Base-by-base conservation (phyloP, 1,140 invertebrate species). In the Brachionus manjavacas region DNA sequence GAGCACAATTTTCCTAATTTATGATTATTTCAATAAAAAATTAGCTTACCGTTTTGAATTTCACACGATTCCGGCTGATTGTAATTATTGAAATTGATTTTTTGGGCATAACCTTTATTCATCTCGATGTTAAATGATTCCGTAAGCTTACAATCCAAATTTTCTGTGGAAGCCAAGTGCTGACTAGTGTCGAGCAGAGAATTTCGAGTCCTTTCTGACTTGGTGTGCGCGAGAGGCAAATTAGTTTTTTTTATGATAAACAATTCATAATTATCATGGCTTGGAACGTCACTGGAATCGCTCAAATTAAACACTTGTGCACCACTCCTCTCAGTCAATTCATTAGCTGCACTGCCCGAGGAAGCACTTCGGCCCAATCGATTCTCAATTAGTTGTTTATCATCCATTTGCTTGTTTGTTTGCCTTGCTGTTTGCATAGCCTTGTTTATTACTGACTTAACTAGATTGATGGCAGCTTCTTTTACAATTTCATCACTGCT, bases 11-110 rank as follows among this genome's bases (percentile, higher is more conserved):
- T 72, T 43, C n/a, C 39, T 72, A 72, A 72, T 20, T 72, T 72
- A 72, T 72, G 68, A 39, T 72, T 72, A 72, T 72, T 72, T 16
- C 14, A 35, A 35, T 7, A 35, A 41, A 41, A 72, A 72, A 72
- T 39, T 41, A 72, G 31, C 68, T 72, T 72, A 72, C 68, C 68
- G 68, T 72, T 72, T 72, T 72, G 68, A 72, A 72, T 72, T 72
- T 72, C 68, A 72, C 35, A 9, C 16, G 9, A 28, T 3, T 23
- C 68, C 68, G 68, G 12, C 35, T 72, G 68, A 72, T 41, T 31
- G 31, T n/a, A 41, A 41, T 72, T 23, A 41, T 72, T 72, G 20
- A 39, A 72, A n/a, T 70, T 70, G n/a, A 35, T 35, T 16, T 41
- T 41, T 39, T 41, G 4, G 16, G 16, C 4, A 72, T 41, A 72